Evolutionary conservation across 1,140 invertebrate species (phyloP), one percentile per base, ranked within the genome.

Genomic region (Drosophila kanapiae): DNA sequence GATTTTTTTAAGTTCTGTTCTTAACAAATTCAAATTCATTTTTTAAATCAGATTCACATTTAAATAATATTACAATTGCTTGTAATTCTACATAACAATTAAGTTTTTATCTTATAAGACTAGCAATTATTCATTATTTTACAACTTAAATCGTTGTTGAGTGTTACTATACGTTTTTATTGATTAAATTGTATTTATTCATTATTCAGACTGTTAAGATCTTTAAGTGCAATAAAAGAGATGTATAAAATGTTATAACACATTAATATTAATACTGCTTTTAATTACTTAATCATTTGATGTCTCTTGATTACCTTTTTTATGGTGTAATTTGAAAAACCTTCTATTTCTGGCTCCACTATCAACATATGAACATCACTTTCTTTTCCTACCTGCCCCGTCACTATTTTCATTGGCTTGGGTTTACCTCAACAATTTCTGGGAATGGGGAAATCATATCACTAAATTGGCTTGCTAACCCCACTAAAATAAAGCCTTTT

Each of bases 371-470:
- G 10, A 7, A 8, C 4, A 14, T 16, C 14, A 35, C 54, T 48
- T 33, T 48, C 23, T 16, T 18, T 49, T 65, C 27, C 6, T 40
- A 27, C 0, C 23, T 23, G 2, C 31, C 23, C 9, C 31, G 65
- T 65, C 65, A 69, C 33, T n/a, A 37, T 43, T 29, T 18, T 37
- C n/a, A 38, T 49, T 60, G 42, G 33, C 2, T 60, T 58, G 6
- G 6, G 54, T 58, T 77, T 61, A 56, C 62, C 54, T 68, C 75
- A 77, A 77, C 72, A 56, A 58, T 42, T 77, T 77, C 75, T 76
- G 7, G 72, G 75, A 77, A 77, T 16, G 18, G 5, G 33, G 13
- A 57, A 60, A 61, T 60, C 63, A 68, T 68, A 77, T 77, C 72
- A n/a, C 29, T 10, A 33, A 77, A 72, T 76, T 76, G 54, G 27